phyloP scores from a whole-genome alignment of 2,113 vertebrate genomes.

The Prolemur simus region DNA sequence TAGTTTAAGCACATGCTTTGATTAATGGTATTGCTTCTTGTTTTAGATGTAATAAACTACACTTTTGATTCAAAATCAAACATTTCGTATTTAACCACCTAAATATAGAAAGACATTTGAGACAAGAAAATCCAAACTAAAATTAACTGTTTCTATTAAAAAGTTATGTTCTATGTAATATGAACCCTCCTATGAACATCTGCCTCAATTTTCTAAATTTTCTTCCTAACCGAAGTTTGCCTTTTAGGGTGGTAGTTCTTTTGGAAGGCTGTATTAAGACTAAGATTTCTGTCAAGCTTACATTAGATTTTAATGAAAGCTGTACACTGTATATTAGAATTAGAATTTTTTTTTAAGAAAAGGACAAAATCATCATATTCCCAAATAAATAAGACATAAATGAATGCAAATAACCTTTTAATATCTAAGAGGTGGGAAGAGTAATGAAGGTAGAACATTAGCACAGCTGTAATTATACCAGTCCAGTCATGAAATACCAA shows the following conservation, averaged over 20 bases:
- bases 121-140: background rate
- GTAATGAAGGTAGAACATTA: background rate
- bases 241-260: background rate
- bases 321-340: background rate
- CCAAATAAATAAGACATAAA: background rate
- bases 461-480: background rate
- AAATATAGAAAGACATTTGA: too few species aligned
- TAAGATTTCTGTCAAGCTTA: background rate
- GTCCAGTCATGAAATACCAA: background rate
- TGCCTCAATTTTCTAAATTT: background rate
- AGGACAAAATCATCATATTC: background rate
- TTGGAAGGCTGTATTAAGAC: background rate
- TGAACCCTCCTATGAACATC: background rate
- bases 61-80: too few species aligned
- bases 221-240: background rate
- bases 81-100: too few species aligned
- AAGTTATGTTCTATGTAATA: background rate
- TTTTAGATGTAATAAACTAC: too few species aligned
- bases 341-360: background rate
- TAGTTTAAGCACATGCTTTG: too few species aligned
- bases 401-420: background rate
- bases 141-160: background rate
- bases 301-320: background rate
- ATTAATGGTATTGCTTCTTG: too few species aligned
- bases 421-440: background rate